These are phyloP conservation scores for Papilio polytes DNA, from an alignment of 1,140 invertebrate species.

Conservation along the genomic window DNA sequence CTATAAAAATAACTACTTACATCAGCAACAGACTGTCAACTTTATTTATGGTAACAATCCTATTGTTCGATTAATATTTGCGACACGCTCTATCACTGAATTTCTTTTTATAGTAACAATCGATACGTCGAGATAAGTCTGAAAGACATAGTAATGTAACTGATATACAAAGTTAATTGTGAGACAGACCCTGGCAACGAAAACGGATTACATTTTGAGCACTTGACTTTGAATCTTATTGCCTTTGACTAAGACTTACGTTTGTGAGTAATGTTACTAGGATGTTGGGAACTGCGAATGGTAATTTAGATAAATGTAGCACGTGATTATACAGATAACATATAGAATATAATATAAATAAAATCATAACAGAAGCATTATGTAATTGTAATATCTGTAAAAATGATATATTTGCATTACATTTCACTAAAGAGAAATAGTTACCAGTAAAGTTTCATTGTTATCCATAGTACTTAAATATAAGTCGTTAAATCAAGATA, in stretches of 20 bases:
- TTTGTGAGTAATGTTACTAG: neutral
- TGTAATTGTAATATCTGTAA: too few species aligned
- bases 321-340: neutral
- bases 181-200: neutral
- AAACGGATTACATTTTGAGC: neutral
- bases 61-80: neutral
- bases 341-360: neutral
- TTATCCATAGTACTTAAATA: too few species aligned
- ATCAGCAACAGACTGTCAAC: neutral
- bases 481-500: neutral
- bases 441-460: too few species aligned
- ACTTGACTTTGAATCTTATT: conserved; percentile 13
- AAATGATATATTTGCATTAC: too few species aligned
- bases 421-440: too few species aligned
- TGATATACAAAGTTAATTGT: conserved; percentile 7
- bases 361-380: neutral
- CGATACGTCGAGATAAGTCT: conserved; percentile 6
- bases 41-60: neutral
- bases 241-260: neutral
- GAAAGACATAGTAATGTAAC: conserved; percentile 2
- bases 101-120: conserved; percentile 12
- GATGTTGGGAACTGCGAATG: neutral
- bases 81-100: neutral
- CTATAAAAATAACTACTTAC: neutral
- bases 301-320: conserved; percentile 2